phyloP scores from a whole-genome alignment of 2,113 vertebrate genomes.

The Gnathonemus echidnorhynchus region DNA sequence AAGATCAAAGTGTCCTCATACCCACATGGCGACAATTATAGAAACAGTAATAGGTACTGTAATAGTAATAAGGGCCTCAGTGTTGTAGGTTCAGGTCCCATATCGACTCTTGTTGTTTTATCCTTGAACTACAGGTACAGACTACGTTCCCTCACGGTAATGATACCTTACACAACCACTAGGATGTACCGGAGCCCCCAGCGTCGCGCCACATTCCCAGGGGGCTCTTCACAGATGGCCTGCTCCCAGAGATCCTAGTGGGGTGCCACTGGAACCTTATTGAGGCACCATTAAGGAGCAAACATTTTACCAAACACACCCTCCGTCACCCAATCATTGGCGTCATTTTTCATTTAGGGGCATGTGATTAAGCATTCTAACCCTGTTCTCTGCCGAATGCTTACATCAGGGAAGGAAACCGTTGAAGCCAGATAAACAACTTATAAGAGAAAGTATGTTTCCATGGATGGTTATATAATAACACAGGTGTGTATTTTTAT shows the following conservation, averaged over 20 bases:
- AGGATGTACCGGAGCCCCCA: not conserved
- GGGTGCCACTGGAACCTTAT: constrained; percentile 52
- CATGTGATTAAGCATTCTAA: constrained; percentile 41
- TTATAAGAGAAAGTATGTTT: not conserved
- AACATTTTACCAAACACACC: constrained; percentile 35
- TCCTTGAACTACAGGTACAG: not conserved
- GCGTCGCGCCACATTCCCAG: not conserved
- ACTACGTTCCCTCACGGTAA: not conserved
- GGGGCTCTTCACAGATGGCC: constrained; percentile 49
- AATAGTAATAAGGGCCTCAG: not conserved
- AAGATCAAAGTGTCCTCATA: not conserved
- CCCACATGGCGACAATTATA: not conserved
- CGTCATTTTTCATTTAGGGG: constrained; percentile 27
- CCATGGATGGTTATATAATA: constrained; percentile 60
- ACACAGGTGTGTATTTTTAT: constrained; percentile 48
- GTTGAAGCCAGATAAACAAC: not conserved
- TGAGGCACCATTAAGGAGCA: constrained; percentile 47
- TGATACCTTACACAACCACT: not conserved
- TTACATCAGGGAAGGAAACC: not conserved
- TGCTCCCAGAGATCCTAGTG: constrained; percentile 56
- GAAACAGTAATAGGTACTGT: not conserved
- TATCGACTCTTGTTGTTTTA: not conserved
- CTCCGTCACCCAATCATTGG: not conserved
- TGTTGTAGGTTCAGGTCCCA: not conserved
- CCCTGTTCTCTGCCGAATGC: constrained; percentile 39